Base-by-base conservation (phyloP, 2,113 vertebrate genomes). In the Nymphicus hollandicus region DNA sequence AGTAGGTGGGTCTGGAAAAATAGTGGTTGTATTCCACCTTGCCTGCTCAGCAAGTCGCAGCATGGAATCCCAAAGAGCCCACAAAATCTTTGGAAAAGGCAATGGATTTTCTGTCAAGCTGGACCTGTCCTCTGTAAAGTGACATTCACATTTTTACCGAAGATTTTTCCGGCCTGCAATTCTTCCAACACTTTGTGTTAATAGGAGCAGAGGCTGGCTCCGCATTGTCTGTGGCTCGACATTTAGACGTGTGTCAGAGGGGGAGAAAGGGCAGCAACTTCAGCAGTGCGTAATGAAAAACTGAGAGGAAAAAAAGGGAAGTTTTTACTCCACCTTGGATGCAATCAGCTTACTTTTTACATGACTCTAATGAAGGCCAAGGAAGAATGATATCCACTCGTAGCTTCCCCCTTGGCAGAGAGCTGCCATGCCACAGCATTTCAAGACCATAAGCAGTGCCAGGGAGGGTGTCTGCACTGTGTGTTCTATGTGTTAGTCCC, bases 181-280 rank as follows among this genome's bases (percentile, higher is more conserved):
- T 93, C 43, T 88, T 61, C 72, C 89, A 95, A 55, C 35, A 64
- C 52, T 91, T 84, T 53, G 64, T 72, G 72, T 95, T 95, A 94
- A 92, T 71, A 90, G 71, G 72, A 97, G 31, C 81, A 92, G 92
- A 88, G 47, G 46, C 46, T 93, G 88, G 92, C 90, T 95, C 90
- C 44, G 0, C 22, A 19, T 60, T 96, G 88, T 96, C 90, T 91
- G 53, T 29, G 73, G 61, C 65, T 88, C 5, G 2, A 91, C 79
- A 80, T 95, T 93, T 87, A 82, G 61, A 84, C 73, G 69, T 39
- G 81, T 80, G 47, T 80, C 77, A 72, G 71, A 76, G 28, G 23
- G 17, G 69, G n/a, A 86, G 55, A 92, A 39, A 71, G 50, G 43
- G 43, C 83, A 81, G 50, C 78, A 72, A 23, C 65, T 93, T 83